Evolutionary conservation across 2,888 invertebrate genomes (phyloP).

Genomic region (Sinhomidia bicolor): DNA sequence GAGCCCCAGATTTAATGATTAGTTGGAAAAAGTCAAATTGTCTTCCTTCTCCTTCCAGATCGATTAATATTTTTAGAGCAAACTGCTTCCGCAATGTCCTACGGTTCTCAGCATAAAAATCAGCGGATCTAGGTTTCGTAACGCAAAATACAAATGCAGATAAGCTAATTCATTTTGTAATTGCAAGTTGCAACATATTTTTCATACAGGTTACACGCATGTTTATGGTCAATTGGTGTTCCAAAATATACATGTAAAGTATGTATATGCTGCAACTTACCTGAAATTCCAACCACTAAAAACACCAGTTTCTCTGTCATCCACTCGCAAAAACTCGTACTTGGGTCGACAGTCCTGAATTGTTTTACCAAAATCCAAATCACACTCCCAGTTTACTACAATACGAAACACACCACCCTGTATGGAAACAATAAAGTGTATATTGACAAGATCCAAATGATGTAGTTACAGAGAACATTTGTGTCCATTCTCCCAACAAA

Average conservation of each 20-base stretch:
- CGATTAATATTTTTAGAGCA: slow-evolving; percentile 81
- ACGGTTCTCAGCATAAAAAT: background rate
- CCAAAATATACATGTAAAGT: too few relatives aligned
- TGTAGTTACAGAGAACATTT: background rate
- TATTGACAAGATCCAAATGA: slow-evolving; percentile 32
- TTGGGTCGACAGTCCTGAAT: slow-evolving; percentile 82
- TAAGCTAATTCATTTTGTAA: too few relatives aligned
- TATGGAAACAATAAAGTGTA: too few relatives aligned
- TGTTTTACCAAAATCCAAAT: slow-evolving; percentile 72
- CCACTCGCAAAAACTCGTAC: slow-evolving; percentile 83
- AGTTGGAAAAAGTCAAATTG: slow-evolving; percentile 83
- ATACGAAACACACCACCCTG: slow-evolving; percentile 74
- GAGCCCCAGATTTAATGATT: slow-evolving; percentile 83
- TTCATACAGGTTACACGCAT: too few relatives aligned
- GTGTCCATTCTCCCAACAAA: too few relatives aligned
- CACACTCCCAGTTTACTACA: slow-evolving; percentile 68
- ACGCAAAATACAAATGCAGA: too few relatives aligned
- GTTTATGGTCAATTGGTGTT: too few relatives aligned
- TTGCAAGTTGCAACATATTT: too few relatives aligned
- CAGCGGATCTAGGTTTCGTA: background rate
- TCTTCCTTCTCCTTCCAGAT: slow-evolving; percentile 82
- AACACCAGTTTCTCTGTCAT: slow-evolving; percentile 81
- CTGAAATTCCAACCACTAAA: slow-evolving; percentile 79
- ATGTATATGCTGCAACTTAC: background rate
- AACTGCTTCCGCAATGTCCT: slow-evolving; percentile 30